Evolutionary conservation across 2,888 invertebrate genomes (phyloP).

Genomic region (Ecdyonurus torrentis): DNA sequence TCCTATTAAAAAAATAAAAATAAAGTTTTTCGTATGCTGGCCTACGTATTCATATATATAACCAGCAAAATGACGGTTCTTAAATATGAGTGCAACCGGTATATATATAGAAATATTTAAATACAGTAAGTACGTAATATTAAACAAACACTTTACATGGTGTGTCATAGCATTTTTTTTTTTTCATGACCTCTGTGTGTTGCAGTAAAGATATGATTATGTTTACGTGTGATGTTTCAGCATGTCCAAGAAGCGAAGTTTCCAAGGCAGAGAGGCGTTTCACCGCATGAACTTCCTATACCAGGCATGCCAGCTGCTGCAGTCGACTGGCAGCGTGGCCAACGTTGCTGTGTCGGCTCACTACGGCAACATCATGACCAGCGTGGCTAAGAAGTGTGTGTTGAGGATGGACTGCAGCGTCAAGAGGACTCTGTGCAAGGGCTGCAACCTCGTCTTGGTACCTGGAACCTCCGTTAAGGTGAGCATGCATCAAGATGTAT

Average conservation of each 20-base stretch:
- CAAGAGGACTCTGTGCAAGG: constrained; percentile 8
- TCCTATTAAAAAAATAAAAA: not conserved
- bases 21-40: no score
- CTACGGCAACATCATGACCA: constrained; percentile 7
- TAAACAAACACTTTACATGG: not conserved
- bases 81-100: no score
- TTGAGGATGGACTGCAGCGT: constrained; percentile 6
- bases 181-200: no score
- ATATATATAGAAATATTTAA: not conserved
- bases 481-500: no score
- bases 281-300: constrained; percentile 52
- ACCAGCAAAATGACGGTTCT: no score
- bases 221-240: no score
- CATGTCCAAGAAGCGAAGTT: not conserved
- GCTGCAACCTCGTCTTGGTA: not conserved
- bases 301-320: constrained; percentile 31
- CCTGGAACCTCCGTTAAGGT: constrained; percentile 3
- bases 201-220: no score
- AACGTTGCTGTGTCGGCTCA: constrained; percentile 2
- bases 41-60: no score
- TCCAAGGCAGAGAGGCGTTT: constrained; percentile 47
- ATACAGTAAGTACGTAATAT: not conserved
- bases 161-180: no score
- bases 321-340: not conserved
- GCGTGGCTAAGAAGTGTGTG: constrained; percentile 8